Evolutionary conservation across 2,888 invertebrate genomes (phyloP).

Genomic region (Stenodera caucasica): DNA sequence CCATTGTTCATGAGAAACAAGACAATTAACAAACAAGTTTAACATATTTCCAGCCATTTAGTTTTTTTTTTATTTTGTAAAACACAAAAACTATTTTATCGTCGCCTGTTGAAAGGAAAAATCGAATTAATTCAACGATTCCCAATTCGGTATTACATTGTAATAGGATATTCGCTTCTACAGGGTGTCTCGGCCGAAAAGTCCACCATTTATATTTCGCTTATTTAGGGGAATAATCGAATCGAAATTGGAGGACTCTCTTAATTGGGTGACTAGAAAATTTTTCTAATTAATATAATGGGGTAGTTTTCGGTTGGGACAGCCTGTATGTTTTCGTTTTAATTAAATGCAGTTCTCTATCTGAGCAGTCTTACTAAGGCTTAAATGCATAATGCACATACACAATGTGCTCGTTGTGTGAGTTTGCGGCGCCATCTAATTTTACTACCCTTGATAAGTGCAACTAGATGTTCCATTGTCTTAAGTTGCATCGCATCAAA

Average conservation of each 20-base stretch:
- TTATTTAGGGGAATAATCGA: too few relatives aligned
- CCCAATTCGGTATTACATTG: too few relatives aligned
- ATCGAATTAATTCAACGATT: too few relatives aligned
- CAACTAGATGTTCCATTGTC: conserved; percentile 28
- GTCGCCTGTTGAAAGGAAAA: too few relatives aligned
- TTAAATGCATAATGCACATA: conserved; percentile 14
- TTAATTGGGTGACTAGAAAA: too few relatives aligned
- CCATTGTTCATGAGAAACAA: conserved; percentile 20
- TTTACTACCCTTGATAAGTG: conserved; percentile 24
- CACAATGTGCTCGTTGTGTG: conserved; percentile 17
- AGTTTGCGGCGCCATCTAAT: conserved; percentile 17
- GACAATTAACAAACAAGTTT: not conserved
- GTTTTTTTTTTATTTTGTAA: not conserved
- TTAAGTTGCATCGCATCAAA: conserved; percentile 17
- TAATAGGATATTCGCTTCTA: too few relatives aligned
- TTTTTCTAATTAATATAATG: too few relatives aligned
- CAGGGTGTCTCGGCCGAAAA: too few relatives aligned
- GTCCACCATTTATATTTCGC: too few relatives aligned
- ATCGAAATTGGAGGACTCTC: too few relatives aligned
- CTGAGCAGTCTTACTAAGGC: not conserved
- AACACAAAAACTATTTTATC: too few relatives aligned
- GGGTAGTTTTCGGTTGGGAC: too few relatives aligned
- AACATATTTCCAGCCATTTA: not conserved
- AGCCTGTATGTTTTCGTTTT: conserved; percentile 4
- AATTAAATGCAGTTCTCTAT: conserved; percentile 8